Conservation (phyloP, 2,888 invertebrate species). For the Oligia fasciuncula region DNA sequence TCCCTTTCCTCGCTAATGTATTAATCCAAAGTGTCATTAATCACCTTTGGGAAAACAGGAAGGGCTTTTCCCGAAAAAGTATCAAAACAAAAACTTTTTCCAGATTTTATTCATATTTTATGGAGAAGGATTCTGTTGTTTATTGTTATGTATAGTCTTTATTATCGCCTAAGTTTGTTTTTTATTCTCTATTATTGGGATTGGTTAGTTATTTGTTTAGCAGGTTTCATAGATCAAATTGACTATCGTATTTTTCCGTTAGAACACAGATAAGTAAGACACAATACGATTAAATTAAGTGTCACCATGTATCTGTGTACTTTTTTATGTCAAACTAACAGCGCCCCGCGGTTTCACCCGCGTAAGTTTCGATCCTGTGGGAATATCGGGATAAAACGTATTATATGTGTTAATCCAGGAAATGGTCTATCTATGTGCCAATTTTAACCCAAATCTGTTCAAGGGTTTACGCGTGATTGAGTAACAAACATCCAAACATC, state of each 20-base stretch:
- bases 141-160: constrained; percentile 2
- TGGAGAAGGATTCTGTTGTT: constrained; percentile 13
- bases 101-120: constrained; percentile 39
- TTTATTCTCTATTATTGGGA: neutral
- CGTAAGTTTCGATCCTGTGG: no score
- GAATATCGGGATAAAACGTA: no score
- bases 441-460: no score
- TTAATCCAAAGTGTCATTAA: constrained; percentile 28
- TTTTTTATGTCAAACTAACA: no score
- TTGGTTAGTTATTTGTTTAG: neutral
- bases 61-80: constrained; percentile 20
- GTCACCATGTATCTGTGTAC: no score
- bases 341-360: no score
- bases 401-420: no score
- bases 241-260: neutral
- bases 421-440: no score
- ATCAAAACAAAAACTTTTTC: constrained; percentile 11
- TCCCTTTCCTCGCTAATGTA: neutral
- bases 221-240: neutral
- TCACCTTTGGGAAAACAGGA: constrained; percentile 43
- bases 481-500: no score
- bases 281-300: neutral
- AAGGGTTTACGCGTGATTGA: no score
- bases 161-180: constrained; percentile 14
- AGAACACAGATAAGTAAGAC: neutral